Evolutionary conservation across 2,888 invertebrate genomes (phyloP).

Genomic region (Orthosia incerta): DNA sequence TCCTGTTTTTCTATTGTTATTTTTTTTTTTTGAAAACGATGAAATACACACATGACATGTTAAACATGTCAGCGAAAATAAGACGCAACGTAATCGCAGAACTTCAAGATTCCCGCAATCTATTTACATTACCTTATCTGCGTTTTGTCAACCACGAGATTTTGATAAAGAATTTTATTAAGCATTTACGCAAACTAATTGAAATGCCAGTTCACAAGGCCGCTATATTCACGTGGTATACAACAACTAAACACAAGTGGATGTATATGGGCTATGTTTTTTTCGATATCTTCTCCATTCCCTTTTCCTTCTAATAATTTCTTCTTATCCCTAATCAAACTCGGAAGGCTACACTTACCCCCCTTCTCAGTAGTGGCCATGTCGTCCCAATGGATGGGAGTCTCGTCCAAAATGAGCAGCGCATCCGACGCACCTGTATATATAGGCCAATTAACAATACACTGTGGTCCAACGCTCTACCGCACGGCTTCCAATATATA

Average conservation of each 20-base stretch:
- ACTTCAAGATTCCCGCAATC: background rate
- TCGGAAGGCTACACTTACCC: constrained; percentile 66
- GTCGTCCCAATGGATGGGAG: constrained; percentile 66
- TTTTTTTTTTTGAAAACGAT: background rate
- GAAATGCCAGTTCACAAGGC: background rate
- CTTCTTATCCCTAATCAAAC: background rate
- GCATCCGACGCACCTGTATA: constrained; percentile 75
- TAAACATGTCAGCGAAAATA: background rate
- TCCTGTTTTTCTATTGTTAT: background rate
- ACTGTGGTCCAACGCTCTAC: constrained; percentile 73
- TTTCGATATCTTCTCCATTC: background rate
- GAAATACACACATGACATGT: too few species aligned
- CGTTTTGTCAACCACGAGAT: background rate
- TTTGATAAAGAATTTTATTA: constrained; percentile 1
- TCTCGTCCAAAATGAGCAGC: constrained; percentile 71
- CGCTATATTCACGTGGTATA: background rate
- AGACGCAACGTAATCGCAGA: background rate
- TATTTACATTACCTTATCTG: background rate
- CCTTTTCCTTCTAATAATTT: background rate
- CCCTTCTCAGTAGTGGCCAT: constrained; percentile 74
- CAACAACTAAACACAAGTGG: background rate
- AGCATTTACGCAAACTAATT: background rate
- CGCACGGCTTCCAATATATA: constrained; percentile 79
- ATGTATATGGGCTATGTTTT: background rate
- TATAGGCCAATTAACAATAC: constrained; percentile 77